phyloP scores from a whole-genome alignment of 2,113 vertebrate species.

The Paramisgurnus dabryanus region DNA sequence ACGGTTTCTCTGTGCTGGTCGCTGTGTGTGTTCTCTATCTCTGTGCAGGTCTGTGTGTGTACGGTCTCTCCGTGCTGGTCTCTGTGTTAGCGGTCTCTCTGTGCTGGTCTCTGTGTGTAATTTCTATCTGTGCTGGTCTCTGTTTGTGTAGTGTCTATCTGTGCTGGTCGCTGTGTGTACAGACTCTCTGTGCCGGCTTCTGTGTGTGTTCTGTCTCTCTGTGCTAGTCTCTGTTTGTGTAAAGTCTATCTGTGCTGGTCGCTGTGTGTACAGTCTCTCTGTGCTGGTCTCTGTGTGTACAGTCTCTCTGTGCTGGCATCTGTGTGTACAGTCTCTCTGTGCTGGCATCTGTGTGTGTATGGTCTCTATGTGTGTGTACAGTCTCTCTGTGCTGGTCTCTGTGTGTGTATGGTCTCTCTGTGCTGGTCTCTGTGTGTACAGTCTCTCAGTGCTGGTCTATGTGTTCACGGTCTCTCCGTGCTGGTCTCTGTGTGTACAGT shows the following conservation, averaged over 20 bases:
- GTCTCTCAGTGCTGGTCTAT: not conserved
- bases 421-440: not conserved
- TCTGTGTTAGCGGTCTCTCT: not conserved
- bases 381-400: constrained; percentile 33
- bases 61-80: not conserved
- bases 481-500: not conserved
- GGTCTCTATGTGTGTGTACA: not conserved
- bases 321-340: too few relatives aligned
- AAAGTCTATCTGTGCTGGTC: too few relatives aligned
- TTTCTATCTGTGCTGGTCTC: constrained; percentile 30
- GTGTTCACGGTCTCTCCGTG: constrained; percentile 31
- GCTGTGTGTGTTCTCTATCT: not conserved
- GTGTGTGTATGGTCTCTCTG: not conserved
- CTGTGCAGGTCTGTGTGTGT: constrained; percentile 3
- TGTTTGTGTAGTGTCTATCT: not conserved
- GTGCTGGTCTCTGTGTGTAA: not conserved
- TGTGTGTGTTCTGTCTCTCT: not conserved
- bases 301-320: constrained; percentile 14
- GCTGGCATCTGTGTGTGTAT: too few relatives aligned
- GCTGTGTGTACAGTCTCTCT: too few relatives aligned
- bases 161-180: constrained; percentile 19
- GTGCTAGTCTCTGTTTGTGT: not conserved
- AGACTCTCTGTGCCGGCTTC: not conserved
- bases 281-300: not conserved
- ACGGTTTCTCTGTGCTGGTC: not conserved